phyloP scores from a whole-genome alignment of 2,113 vertebrate species.

The Andinoacara biseriatus region DNA sequence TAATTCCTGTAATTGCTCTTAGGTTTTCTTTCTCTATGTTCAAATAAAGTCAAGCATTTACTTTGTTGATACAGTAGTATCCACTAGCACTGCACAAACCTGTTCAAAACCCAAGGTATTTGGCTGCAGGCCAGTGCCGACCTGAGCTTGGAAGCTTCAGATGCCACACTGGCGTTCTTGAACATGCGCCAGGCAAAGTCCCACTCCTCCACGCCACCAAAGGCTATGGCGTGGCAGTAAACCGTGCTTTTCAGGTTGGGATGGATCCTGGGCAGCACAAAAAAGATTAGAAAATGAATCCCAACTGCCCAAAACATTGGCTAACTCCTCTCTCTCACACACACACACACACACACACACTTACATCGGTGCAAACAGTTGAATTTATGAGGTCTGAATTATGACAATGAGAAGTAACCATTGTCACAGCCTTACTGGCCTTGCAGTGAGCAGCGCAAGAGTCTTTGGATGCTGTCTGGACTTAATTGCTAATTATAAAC shows the following conservation, averaged over 20 bases:
- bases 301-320: not conserved
- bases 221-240: constrained; percentile 88
- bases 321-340: not conserved
- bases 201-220: constrained; percentile 83
- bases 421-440: not conserved
- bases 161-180: constrained; percentile 74
- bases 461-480: not conserved
- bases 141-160: constrained; percentile 87
- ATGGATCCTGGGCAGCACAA: constrained; percentile 80
- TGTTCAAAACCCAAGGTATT: constrained; percentile 87
- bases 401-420: not conserved
- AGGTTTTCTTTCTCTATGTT: not conserved
- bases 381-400: not conserved
- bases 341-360: not conserved
- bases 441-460: not conserved
- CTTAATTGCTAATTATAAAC: not conserved
- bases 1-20: not conserved
- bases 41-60: not conserved
- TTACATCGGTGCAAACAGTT: not conserved
- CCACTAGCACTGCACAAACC: constrained; percentile 69
- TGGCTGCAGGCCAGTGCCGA: constrained; percentile 84
- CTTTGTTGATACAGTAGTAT: not conserved
- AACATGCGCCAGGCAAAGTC: constrained; percentile 89
- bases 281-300: not conserved
- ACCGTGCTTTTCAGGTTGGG: constrained; percentile 87